Percentiles rank a stretch among this genome's conserved stretches.
Evolutionary conservation across 2,888 invertebrate species (phyloP).

Genomic region (Acleris laterana): DNA sequence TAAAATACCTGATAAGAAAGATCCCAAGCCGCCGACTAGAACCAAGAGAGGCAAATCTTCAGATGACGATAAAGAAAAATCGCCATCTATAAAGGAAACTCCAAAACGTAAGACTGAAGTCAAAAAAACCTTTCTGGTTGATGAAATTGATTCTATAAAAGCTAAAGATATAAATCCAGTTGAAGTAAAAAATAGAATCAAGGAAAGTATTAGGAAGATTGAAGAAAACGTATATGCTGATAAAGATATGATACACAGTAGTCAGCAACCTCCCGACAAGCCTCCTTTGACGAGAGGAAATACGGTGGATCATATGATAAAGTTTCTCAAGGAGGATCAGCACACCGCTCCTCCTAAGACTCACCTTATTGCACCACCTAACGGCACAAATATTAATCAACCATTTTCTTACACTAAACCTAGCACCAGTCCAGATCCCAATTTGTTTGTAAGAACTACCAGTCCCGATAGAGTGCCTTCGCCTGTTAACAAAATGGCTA

Average conservation of each 20-base stretch:
- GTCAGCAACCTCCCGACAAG: constrained; percentile 88
- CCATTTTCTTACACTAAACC: constrained; percentile 92
- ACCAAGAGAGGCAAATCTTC: constrained; percentile 69
- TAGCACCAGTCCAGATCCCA: constrained; percentile 81
- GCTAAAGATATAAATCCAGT: constrained; percentile 56
- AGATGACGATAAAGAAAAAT: constrained; percentile 65
- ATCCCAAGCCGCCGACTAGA: constrained; percentile 71
- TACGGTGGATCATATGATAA: constrained; percentile 91
- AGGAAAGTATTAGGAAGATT: constrained; percentile 79
- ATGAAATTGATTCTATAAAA: constrained; percentile 70
- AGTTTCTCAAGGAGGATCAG: constrained; percentile 89
- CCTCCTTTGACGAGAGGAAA: constrained; percentile 88
- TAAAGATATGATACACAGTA: constrained; percentile 89
- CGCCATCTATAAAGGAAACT: constrained; percentile 68
- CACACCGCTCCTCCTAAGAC: constrained; percentile 87
- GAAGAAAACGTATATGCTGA: constrained; percentile 79
- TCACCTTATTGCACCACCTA: constrained; percentile 85
- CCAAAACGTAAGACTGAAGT: constrained; percentile 73
- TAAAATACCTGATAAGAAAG: constrained; percentile 70
- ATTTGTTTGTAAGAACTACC: constrained; percentile 68
- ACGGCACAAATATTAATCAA: constrained; percentile 88
- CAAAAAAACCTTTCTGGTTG: constrained; percentile 66
- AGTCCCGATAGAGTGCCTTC: constrained; percentile 79
- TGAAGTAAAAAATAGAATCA: constrained; percentile 78
- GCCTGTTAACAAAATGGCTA: constrained; percentile 79